These are phyloP conservation scores for Platynereis dumerilii DNA, from an alignment of 2,888 invertebrate species.

Conservation along the genomic window DNA sequence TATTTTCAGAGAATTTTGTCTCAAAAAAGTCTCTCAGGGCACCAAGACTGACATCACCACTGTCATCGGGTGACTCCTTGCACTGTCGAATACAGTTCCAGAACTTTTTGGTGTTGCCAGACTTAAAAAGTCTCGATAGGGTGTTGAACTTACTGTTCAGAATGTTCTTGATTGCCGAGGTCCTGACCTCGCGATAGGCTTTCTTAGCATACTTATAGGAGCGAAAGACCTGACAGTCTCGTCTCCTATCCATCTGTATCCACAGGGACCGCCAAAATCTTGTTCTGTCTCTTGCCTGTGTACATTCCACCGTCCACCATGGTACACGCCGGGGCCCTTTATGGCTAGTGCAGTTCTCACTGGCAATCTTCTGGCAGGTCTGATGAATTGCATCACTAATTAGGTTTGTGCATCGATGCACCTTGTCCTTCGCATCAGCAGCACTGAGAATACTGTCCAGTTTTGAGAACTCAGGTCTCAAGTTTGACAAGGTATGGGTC, in stretches of 20 bases:
- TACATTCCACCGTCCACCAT: background rate
- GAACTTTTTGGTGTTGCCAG: background rate
- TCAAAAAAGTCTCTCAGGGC: too few species aligned
- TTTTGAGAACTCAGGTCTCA: too few species aligned
- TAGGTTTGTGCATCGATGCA: background rate
- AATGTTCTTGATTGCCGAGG: background rate
- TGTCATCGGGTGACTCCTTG: too few species aligned
- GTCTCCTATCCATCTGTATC: background rate
- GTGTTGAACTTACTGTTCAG: background rate
- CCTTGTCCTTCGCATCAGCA: background rate
- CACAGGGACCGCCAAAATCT: background rate
- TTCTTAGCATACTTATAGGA: background rate
- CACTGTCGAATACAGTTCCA: constrained; percentile 4
- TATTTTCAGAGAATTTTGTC: background rate
- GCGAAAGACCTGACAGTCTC: background rate
- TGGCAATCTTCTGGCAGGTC: too few species aligned
- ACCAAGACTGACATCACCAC: too few species aligned
- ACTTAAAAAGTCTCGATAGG: background rate
- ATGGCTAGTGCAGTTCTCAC: background rate
- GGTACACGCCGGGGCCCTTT: background rate
- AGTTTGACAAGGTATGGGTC: too few species aligned
- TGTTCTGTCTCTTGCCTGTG: background rate
- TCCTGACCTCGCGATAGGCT: background rate
- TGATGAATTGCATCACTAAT: background rate
- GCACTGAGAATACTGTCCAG: too few species aligned